Conservation (phyloP, 2,888 invertebrate genomes). For the Pristionchus mayeri region DNA sequence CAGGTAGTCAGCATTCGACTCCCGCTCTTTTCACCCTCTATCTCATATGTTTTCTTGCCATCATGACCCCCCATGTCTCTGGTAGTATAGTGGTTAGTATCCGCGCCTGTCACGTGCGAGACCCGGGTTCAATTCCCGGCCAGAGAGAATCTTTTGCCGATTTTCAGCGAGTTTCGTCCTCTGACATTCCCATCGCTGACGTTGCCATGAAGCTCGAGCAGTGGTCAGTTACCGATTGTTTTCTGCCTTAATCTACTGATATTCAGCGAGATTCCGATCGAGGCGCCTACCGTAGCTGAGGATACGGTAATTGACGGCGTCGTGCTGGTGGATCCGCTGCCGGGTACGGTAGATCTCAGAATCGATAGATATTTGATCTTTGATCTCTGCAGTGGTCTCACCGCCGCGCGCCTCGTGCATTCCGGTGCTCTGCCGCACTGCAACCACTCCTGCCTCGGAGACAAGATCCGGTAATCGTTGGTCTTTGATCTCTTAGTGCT, state of each 20-base stretch:
- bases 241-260: neutral
- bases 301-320: slow-evolving; percentile 18
- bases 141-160: slow-evolving; percentile 75
- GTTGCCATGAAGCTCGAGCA: slow-evolving; percentile 40
- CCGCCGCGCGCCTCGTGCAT: slow-evolving; percentile 10
- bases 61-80: neutral
- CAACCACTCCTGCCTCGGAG: neutral
- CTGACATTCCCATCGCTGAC: neutral
- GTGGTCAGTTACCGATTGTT: neutral
- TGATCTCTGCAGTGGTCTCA: slow-evolving; percentile 7
- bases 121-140: slow-evolving; percentile 80
- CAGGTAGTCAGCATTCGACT: no score
- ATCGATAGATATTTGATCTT: neutral
- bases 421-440: slow-evolving; percentile 23
- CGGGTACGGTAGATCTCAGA: neutral
- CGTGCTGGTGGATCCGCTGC: neutral
- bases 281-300: neutral
- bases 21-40: neutral
- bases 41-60: neutral
- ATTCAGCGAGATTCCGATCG: neutral
- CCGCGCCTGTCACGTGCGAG: slow-evolving; percentile 80
- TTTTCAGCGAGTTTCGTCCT: slow-evolving; percentile 9
- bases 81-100: slow-evolving; percentile 80
- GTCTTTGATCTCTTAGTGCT: slow-evolving; percentile 11
- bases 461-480: neutral